Conservation (phyloP, 2,113 vertebrate genomes). For the Neomonachus schauinslandi region DNA sequence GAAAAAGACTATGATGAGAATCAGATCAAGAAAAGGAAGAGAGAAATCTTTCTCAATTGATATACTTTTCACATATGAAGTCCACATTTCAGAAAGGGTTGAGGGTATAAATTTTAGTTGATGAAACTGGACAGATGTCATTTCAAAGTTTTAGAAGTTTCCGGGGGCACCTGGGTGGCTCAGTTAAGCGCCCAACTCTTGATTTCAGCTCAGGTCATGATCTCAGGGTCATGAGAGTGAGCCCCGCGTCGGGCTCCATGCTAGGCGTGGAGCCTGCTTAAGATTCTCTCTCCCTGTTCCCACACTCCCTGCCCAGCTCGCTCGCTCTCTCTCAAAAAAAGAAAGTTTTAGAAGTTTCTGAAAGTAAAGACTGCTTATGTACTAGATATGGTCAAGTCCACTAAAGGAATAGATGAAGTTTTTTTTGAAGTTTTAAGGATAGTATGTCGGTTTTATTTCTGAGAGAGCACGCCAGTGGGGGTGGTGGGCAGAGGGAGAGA, state of each 20-base stretch:
- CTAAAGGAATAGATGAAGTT: background rate
- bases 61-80: background rate
- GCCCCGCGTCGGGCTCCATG: background rate
- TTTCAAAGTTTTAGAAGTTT: constrained; percentile 11
- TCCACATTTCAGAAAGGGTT: constrained; percentile 37
- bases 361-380: background rate
- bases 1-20: constrained; percentile 5
- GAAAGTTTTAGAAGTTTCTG: constrained; percentile 35
- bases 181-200: background rate
- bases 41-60: constrained; percentile 14
- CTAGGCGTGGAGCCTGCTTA: background rate
- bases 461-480: background rate
- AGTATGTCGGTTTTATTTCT: background rate
- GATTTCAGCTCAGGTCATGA: background rate
- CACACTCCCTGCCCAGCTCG: background rate
- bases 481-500: too few species aligned
- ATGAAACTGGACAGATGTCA: background rate
- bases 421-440: background rate
- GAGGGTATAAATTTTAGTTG: background rate
- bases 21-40: constrained; percentile 4
- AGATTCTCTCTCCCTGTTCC: background rate
- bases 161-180: background rate
- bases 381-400: background rate
- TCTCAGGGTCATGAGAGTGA: background rate
- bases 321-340: background rate